Evolutionary conservation across 2,888 invertebrate genomes (phyloP), one percentile per base, ranked within the genome.

Genomic region (Sylvicola cinctus): DNA sequence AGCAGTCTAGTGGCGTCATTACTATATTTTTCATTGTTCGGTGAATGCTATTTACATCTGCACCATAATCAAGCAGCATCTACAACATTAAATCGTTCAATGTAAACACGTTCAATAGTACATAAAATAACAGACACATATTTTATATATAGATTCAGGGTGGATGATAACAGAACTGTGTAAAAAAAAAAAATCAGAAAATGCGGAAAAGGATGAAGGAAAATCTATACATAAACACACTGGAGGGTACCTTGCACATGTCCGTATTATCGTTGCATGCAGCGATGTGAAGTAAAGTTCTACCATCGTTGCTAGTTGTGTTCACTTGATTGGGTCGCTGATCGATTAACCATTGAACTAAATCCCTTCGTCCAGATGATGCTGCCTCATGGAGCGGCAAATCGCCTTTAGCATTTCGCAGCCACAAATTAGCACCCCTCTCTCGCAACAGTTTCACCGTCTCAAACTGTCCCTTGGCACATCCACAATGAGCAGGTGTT

Each of bases 301-400:
- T 71, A 0, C 95, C 95, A 50, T 90, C 90, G 45, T 84, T 84
- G 51, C 95, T 95, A 3, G 81, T 76, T 31, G 77, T 81, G 56
- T 74, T 91, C 32, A 85, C 74, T 46, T 74, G 78, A 45, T 81
- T 79, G 2, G 85, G 80, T 39, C 83, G 67, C 45, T 81, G 77
- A 33, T 74, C 71, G 36, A 90, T 61, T 29, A 95, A 60, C 90
- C 91, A 93, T 46, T 78, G 73, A 1, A 91, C 78, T 38, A 91
- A 55, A 47, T 88, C 88, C 41, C 83, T 71, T 40, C 90, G 66
- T 2, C 93, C 91, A 1, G 90, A 88, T 29, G 83, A 74, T 0
- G 93, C 83, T 0, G 96, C 95, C 59, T 98, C 96, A 52, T 98
- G 96, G 16, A 96, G 63, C 0, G 96, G 90, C 36, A 90, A 67